Percentiles rank a stretch among this genome's conserved stretches.
These are phyloP conservation scores for Smutsia temminckii DNA, from an alignment of 2,797 vertebrate genomes.

Conservation along the genomic window DNA sequence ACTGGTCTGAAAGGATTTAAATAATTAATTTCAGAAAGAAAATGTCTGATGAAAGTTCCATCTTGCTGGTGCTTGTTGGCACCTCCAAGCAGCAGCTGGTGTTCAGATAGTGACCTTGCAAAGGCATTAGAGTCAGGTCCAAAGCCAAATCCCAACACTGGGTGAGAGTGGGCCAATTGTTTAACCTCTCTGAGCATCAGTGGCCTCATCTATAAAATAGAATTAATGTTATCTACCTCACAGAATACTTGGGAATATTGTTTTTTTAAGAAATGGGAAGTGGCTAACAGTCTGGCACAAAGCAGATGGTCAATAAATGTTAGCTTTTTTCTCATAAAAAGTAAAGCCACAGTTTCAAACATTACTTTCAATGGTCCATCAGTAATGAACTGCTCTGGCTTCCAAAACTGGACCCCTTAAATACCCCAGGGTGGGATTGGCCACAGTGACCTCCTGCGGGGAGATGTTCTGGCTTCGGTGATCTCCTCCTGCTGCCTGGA, in stretches of 20 bases:
- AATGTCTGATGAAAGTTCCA: neutral
- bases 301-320: neutral
- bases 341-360: neutral
- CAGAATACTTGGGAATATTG: neutral
- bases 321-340: neutral
- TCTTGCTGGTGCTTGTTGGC: neutral
- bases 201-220: neutral
- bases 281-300: neutral
- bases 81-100: neutral
- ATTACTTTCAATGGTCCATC: neutral
- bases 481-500: neutral
- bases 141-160: neutral
- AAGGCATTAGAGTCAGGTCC: neutral
- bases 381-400: neutral
- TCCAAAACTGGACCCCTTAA: neutral
- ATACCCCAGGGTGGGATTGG: neutral
- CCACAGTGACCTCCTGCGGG: neutral
- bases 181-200: neutral
- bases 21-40: conserved; percentile 26
- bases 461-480: neutral
- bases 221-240: neutral
- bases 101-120: neutral
- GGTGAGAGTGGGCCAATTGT: neutral
- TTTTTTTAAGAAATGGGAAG: neutral
- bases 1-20: conserved; percentile 40